Percentiles rank a stretch among this genome's conserved stretches.
Evolutionary conservation across 2,797 vertebrate genomes (phyloP).

Genomic region (Neomorphus geoffroyi): DNA sequence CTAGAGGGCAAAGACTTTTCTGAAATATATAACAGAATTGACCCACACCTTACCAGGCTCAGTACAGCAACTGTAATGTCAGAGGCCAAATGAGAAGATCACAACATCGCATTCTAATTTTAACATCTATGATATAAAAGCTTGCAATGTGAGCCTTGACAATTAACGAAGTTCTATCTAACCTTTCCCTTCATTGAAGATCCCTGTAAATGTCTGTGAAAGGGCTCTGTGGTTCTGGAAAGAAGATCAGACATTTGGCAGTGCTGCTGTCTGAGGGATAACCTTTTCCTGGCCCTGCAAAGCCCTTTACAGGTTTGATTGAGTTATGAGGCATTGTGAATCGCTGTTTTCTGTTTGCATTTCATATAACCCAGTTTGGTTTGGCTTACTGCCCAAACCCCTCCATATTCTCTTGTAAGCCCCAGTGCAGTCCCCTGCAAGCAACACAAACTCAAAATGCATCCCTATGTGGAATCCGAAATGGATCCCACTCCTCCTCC

Average conservation of each 20-base stretch:
- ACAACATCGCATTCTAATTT: not conserved
- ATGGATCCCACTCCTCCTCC: not conserved
- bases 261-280: not conserved
- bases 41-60: not conserved
- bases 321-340: not conserved
- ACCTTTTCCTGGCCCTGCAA: not conserved
- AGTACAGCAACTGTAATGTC: not conserved
- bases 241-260: not conserved
- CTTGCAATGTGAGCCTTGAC: not conserved
- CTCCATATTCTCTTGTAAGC: not conserved
- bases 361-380: not conserved
- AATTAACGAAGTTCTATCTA: not conserved
- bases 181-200: not conserved
- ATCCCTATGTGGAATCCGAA: not conserved
- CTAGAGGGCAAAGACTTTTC: not conserved
- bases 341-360: not conserved
- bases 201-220: not conserved
- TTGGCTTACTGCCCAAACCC: conserved; percentile 35
- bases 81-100: not conserved
- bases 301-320: not conserved
- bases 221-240: not conserved
- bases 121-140: not conserved
- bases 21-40: not conserved
- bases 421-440: not conserved
- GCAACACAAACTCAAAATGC: not conserved